Evolutionary conservation across 2,113 vertebrate species (phyloP).

Genomic region (Bos indicus): DNA sequence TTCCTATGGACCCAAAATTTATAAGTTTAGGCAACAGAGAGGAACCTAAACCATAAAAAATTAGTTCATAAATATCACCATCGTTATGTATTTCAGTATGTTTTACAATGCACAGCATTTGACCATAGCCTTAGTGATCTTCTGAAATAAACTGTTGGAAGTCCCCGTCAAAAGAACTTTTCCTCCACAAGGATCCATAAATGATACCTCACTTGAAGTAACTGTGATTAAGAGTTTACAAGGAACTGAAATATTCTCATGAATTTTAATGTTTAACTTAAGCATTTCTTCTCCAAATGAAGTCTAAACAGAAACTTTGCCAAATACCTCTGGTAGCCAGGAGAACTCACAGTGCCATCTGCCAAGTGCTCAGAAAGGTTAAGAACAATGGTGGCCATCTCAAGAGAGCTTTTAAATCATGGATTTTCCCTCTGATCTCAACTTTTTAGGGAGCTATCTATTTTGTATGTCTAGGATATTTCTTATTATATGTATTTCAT

Average conservation of each 20-base stretch:
- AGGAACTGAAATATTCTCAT: slow-evolving; percentile 67
- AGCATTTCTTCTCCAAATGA: slow-evolving; percentile 38
- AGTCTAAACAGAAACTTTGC: slow-evolving; percentile 56
- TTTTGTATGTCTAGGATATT: not conserved
- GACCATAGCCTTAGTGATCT: not conserved
- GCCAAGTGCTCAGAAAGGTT: not conserved
- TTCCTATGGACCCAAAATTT: not conserved
- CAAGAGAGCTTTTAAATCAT: not conserved
- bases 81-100: not conserved
- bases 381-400: not conserved
- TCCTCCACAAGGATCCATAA: slow-evolving; percentile 16
- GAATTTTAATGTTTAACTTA: slow-evolving; percentile 63
- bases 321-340: slow-evolving; percentile 1
- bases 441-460: not conserved
- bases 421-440: not conserved
- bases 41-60: not conserved
- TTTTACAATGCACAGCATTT: not conserved
- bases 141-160: slow-evolving; percentile 58
- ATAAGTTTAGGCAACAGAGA: not conserved
- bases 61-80: not conserved
- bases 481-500: slow-evolving; percentile 2
- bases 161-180: slow-evolving; percentile 41
- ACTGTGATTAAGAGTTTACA: slow-evolving; percentile 44
- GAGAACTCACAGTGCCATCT: not conserved
- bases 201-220: slow-evolving; percentile 7